phyloP scores from a whole-genome alignment of 2,113 vertebrate species.

The Oryzias javanicus region DNA sequence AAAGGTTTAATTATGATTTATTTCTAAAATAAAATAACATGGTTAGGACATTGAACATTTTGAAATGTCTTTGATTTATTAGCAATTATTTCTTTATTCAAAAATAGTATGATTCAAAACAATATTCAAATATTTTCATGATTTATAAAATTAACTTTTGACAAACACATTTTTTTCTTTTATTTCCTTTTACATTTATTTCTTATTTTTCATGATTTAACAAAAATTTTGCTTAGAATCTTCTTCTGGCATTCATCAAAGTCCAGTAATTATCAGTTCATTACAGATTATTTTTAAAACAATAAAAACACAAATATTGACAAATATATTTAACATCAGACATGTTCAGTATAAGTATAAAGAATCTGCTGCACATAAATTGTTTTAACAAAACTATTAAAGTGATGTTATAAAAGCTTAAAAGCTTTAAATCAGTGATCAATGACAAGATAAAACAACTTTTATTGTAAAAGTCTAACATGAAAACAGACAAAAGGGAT shows the following conservation, averaged over 20 bases:
- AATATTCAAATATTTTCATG: slow-evolving; percentile 2
- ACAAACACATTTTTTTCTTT: slow-evolving; percentile 1
- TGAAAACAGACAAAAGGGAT: slow-evolving; percentile 6
- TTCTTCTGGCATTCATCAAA: neutral
- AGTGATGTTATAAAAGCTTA: neutral
- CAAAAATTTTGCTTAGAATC: neutral
- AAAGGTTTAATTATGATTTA: too few species aligned
- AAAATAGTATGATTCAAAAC: slow-evolving; percentile 11
- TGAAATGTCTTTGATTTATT: neutral
- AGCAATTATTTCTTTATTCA: slow-evolving; percentile 9
- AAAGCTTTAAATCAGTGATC: slow-evolving; percentile 10
- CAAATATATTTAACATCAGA: neutral
- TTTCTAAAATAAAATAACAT: neutral
- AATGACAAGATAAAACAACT: neutral
- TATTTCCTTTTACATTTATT: too few species aligned
- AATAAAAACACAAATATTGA: neutral
- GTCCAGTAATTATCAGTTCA: neutral
- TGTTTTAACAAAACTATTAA: neutral
- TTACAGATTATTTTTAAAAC: neutral
- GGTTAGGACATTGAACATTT: neutral
- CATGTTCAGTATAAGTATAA: neutral
- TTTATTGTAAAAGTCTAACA: slow-evolving; percentile 7
- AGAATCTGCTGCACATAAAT: neutral
- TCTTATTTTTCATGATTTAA: neutral
- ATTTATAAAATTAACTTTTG: slow-evolving; percentile 4